Conservation (phyloP, 2,888 invertebrate genomes). For the Gnatocerus cornutus region DNA sequence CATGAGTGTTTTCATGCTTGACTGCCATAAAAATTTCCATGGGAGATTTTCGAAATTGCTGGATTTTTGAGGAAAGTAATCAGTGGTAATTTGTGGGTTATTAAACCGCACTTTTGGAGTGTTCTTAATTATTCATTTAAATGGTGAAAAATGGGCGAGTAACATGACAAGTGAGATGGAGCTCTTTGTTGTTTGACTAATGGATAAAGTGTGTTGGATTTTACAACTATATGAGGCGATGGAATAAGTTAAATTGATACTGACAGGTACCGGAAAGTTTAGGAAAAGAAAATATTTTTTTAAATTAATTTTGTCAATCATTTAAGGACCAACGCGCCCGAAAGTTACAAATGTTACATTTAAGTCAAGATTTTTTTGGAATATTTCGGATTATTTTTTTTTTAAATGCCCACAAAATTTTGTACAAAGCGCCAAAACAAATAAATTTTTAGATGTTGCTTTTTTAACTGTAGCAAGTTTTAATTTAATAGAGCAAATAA, state of each 20-base stretch:
- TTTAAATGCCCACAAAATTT: too few relatives aligned
- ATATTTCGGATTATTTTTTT: too few relatives aligned
- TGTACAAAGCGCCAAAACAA: too few relatives aligned
- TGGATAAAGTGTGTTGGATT: background rate
- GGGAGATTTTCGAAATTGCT: background rate
- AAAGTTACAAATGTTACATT: too few relatives aligned
- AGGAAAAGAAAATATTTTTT: background rate
- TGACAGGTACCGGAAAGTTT: background rate
- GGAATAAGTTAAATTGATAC: background rate
- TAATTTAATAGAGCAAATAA: too few relatives aligned
- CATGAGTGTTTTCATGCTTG: constrained; percentile 27
- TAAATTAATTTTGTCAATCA: too few relatives aligned
- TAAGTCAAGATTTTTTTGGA: too few relatives aligned
- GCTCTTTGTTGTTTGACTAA: background rate
- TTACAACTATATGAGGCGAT: background rate
- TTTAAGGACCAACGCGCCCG: too few relatives aligned
- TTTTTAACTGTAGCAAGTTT: too few relatives aligned
- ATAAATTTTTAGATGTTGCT: too few relatives aligned
- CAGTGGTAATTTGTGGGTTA: constrained; percentile 3
- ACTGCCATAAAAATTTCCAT: constrained; percentile 25
- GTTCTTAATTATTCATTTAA: constrained; percentile 8
- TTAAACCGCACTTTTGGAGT: background rate
- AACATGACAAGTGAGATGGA: constrained; percentile 6
- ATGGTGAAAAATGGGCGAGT: constrained; percentile 6
- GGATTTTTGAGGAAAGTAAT: constrained; percentile 9